Evolutionary conservation across 2,113 vertebrate genomes (phyloP), one percentile per base, ranked within the genome.

Genomic region (Syrmaticus mikado): DNA sequence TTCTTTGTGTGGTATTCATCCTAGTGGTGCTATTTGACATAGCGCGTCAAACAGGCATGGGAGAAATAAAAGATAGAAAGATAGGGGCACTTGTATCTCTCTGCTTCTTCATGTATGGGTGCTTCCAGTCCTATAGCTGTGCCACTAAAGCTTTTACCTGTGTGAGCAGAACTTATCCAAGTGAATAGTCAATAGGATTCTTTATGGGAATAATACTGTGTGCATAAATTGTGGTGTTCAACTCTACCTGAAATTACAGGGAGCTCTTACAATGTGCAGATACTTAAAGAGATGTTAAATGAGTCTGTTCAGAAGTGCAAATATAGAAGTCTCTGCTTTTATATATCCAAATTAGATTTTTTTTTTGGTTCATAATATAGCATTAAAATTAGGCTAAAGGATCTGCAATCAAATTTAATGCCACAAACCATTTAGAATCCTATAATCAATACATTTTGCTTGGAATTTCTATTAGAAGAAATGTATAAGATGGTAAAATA

Each of bases 401-500:
- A 77, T 82, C 85, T 43, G 28, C 60, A 89, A 38, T 96, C 73
- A 58, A n/a, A 75, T 79, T 82, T 43, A 68, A 67, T 81, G 90
- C 68, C 28, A 27, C 40, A 13, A 85, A 53, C 60, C 50, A 50
- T 82, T 91, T 86, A 82, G 22, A 41, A 67, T 92, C 62, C 61
- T 80, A 52, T 48, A 92, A 88, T 96, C 91, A 91, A 90, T 89
- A 91, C 48, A 95, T 71, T 95, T 96, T 91, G 60, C 95, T 95
- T 78, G 87, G 93, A 90, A 94, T 97, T 97, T 97, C 95, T 96
- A 75, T 96, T 93, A 93, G 89, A 81, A 96, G 85, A 64, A 96
- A 94, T 74, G 74, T 90, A 95, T 96, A 96, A 92, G 92, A 95
- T 96, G 92, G 90, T 97, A 94, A 96, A 97, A 96, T 97, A 97